Evolutionary conservation across 2,888 invertebrate species (phyloP), one percentile per base, ranked within the genome.

Genomic region (Labia minor): DNA sequence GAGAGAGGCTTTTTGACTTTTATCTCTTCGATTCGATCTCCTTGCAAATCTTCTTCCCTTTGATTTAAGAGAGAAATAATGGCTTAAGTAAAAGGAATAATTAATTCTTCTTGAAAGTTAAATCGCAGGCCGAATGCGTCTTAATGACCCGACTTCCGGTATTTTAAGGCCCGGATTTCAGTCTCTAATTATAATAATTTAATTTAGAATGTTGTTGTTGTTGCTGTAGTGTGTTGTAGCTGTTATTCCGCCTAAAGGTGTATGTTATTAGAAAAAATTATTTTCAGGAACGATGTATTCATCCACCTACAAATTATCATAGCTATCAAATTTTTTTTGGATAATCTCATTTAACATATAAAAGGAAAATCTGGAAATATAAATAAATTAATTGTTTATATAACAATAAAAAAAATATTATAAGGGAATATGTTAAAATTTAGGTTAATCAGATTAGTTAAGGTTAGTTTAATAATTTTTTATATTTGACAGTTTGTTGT

Each of bases 41-140:
- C 2, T 49, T 49, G 49, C 49, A 49, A 49, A 49, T 49, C 49
- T 49, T 49, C 49, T 14, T 49, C 49, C 49, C 16, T 49, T 49
- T 49, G 49, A 16, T 49, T 49, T 49, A 16, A 14, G 16, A 49
- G 49, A 10, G 49, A 49, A 49, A 49, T 49, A 49, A 49, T n/a
- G 49, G n/a, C 16, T 49, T 16, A 49, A 49, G 49, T 49, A 49
- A 49, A 49, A 49, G 49, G 49, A 49, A 49, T 49, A 49, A 49
- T 49, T 49, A 49, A 49, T 49, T 49, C 49, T 49, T 49, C 49
- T 49, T 49, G 49, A 49, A 49, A 49, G 49, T 49, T 49, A 49
- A 49, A 49, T 49, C 49, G 49, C 49, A 49, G 49, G 49, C 49
- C 49, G 49, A 49, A 49, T 49, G 49, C 49, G 49, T 16, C 16